These are phyloP conservation scores for Aromia moschata DNA, from an alignment of 2,888 invertebrate genomes.

Conservation along the genomic window DNA sequence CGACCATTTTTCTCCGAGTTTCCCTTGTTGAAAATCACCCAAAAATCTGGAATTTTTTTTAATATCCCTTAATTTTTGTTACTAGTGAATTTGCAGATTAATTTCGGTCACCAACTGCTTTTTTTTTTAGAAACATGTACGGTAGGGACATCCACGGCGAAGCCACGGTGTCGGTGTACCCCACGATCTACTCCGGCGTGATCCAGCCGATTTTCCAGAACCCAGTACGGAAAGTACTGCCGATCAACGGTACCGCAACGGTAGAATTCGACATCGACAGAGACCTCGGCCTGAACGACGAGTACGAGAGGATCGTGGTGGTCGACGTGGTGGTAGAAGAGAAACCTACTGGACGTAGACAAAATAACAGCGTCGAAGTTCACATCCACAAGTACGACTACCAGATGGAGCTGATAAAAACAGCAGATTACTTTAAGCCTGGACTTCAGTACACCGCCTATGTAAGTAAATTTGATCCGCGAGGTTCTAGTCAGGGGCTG, in stretches of 20 bases:
- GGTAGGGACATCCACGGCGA: constrained; percentile 89
- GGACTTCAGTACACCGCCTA: constrained; percentile 84
- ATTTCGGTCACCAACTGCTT: not conserved
- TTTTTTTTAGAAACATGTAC: constrained; percentile 52
- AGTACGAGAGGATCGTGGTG: constrained; percentile 81
- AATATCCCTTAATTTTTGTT: no score
- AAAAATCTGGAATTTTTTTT: no score
- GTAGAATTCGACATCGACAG: constrained; percentile 81
- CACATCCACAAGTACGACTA: constrained; percentile 81
- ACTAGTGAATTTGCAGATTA: no score
- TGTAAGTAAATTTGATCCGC: no score
- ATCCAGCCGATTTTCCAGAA: constrained; percentile 80
- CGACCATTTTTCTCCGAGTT: no score
- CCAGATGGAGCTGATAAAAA: constrained; percentile 78
- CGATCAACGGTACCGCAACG: constrained; percentile 70
- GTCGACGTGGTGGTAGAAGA: constrained; percentile 92
- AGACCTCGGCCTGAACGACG: constrained; percentile 80
- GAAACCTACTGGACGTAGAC: constrained; percentile 83
- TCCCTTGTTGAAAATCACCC: no score
- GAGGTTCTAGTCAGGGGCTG: no score
- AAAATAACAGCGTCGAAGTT: constrained; percentile 79
- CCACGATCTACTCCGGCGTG: constrained; percentile 81
- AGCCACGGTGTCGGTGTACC: constrained; percentile 84
- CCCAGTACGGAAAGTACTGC: constrained; percentile 76
- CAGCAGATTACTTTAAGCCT: constrained; percentile 89